A percentile compares a stretch with the other conserved stretches of the same genome.
These are phyloP conservation scores for Ctenosaura bakeri DNA, from an alignment of 2,797 vertebrate species.

Conservation along the genomic window DNA sequence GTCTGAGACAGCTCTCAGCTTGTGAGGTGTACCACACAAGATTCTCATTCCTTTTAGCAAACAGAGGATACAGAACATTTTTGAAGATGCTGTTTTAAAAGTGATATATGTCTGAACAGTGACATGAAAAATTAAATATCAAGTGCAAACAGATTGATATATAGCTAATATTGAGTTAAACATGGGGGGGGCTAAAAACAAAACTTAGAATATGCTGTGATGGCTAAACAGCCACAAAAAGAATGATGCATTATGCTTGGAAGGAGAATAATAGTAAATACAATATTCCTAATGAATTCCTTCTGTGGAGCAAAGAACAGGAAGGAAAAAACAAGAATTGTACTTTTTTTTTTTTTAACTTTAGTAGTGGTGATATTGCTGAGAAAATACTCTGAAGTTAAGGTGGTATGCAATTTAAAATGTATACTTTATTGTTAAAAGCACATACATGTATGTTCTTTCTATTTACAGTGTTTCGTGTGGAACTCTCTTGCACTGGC, in stretches of 20 bases:
- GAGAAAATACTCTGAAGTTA: rapidly evolving
- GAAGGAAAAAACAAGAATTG: not conserved
- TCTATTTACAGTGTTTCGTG: conserved; percentile 89
- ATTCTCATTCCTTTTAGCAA: not conserved
- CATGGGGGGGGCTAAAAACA: not conserved
- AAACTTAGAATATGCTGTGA: not conserved
- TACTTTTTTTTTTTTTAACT: too few species aligned
- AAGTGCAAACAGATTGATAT: not conserved
- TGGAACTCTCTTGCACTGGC: conserved; percentile 94
- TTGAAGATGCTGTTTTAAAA: not conserved
- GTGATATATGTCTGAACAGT: not conserved
- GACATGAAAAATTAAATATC: not conserved
- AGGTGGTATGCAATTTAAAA: rapidly evolving
- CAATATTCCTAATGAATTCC: not conserved
- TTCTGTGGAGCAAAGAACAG: not conserved
- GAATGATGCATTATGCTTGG: too few species aligned
- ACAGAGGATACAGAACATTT: not conserved
- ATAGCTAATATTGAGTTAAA: not conserved
- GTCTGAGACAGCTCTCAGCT: not conserved
- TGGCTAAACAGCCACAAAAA: not conserved
- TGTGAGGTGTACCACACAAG: not conserved
- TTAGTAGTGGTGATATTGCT: rapidly evolving
- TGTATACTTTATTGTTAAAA: rapidly evolving
- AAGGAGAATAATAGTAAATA: not conserved
- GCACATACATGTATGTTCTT: not conserved